Evolutionary conservation across 2,113 vertebrate genomes (phyloP), one percentile per base, ranked within the genome.

Genomic region (Pygoscelis adeliae): DNA sequence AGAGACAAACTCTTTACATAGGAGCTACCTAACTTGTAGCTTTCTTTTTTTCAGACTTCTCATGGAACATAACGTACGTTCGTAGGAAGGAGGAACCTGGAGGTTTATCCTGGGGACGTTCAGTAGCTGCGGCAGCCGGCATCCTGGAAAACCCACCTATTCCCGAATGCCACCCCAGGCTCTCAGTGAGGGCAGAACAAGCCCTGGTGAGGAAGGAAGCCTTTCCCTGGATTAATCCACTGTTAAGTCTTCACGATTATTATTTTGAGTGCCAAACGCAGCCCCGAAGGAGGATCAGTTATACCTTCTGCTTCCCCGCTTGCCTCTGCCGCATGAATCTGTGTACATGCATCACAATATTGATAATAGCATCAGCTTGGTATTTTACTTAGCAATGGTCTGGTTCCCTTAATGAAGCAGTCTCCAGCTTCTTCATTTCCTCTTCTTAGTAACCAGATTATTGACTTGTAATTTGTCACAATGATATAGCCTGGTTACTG

Each of bases 401-500:
- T 38, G 62, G 15, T 26, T 63, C 80, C 95, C 82, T 61, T n/a
- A 53, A 32, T 47, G 89, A 84, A 91, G 56, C 72, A 8, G n/a
- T n/a, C 61, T 47, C 86, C 87, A 49, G 32, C 59, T 89, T 69
- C 77, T 80, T 70, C 69, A 20, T 61, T 46, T 58, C 65, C 62
- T 61, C 44, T 70, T 58, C 92, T 20, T 1, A 74, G 90, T 52
- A 87, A 84, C 78, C 74, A 62, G 12, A 5, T 44, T 85, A 81
- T 81, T 77, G 95, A 76, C 95, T 95, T 20, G 80, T 63, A 92
- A 72, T 92, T 88, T 94, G 96, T 92, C 96, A 94, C 89, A 50
- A 79, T 46, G 90, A 89, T 67, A 83, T 50, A 77, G 89, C 90
- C 87, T 47, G 96, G 95, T 93, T 96, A 89, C 96, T 94, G 85